phyloP scores from a whole-genome alignment of 2,888 invertebrate species.

The Chelonus formosanus region DNA sequence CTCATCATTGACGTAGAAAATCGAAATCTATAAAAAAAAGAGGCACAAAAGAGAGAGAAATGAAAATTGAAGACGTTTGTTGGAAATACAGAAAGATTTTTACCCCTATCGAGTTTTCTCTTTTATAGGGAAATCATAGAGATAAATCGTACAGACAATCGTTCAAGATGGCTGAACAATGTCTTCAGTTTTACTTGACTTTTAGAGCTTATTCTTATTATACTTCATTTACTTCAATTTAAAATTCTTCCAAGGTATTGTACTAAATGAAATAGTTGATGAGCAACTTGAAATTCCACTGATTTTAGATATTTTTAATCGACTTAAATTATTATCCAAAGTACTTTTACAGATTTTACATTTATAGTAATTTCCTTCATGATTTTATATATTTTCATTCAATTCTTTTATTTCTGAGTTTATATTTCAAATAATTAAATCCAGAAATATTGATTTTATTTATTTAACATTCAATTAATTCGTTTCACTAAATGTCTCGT shows the following conservation, averaged over 20 bases:
- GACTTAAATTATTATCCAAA: too few species aligned
- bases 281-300: neutral
- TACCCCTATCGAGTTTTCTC: neutral
- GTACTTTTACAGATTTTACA: too few species aligned
- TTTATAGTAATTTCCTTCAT: too few species aligned
- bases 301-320: neutral
- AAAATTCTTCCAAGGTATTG: neutral
- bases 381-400: too few species aligned
- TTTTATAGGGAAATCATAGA: conserved; percentile 7
- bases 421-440: too few species aligned
- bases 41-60: conserved; percentile 3
- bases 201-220: neutral
- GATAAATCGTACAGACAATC: conserved; percentile 8
- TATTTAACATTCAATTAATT: too few species aligned
- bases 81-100: neutral
- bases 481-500: too few species aligned
- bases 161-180: neutral
- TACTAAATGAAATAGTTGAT: neutral
- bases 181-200: neutral
- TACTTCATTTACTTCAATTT: too few species aligned
- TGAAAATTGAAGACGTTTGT: too few species aligned
- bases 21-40: conserved; percentile 1
- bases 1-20: conserved; percentile 8
- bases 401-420: too few species aligned
- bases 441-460: too few species aligned